phyloP scores from a whole-genome alignment of 2,888 invertebrate species.

The Xestobium rufovillosum region DNA sequence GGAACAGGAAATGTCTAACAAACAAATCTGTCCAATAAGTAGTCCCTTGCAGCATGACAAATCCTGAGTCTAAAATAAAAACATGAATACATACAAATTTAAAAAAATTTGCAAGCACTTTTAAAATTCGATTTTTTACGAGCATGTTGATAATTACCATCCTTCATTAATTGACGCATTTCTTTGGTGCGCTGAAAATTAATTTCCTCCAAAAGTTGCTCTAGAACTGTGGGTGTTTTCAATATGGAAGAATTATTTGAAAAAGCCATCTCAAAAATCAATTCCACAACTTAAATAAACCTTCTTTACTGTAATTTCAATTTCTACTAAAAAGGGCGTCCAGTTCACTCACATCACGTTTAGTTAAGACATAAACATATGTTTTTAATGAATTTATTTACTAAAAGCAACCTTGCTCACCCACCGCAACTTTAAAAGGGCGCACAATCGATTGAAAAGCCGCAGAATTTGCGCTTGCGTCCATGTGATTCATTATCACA shows the following conservation, averaged over 20 bases:
- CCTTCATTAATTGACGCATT: slow-evolving; percentile 80
- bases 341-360: not conserved
- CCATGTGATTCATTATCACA: too few relatives aligned
- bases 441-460: too few relatives aligned
- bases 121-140: slow-evolving; percentile 1
- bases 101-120: slow-evolving; percentile 4
- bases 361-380: too few relatives aligned
- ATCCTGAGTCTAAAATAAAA: slow-evolving; percentile 68
- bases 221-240: slow-evolving; percentile 63
- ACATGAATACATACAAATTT: slow-evolving; percentile 5
- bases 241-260: slow-evolving; percentile 37
- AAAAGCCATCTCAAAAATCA: slow-evolving; percentile 38
- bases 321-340: not conserved
- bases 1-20: slow-evolving; percentile 87
- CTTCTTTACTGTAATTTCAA: not conserved
- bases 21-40: slow-evolving; percentile 96
- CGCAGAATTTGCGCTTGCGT: too few relatives aligned
- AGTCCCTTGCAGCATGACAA: slow-evolving; percentile 86
- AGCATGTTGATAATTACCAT: slow-evolving; percentile 51
- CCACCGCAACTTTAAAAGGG: too few relatives aligned
- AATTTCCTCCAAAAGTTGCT: slow-evolving; percentile 83
- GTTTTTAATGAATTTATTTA: too few relatives aligned
- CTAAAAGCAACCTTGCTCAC: too few relatives aligned
- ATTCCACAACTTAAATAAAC: too few relatives aligned
- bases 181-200: slow-evolving; percentile 89